These are phyloP conservation scores for Bucco capensis DNA, from an alignment of 2,113 vertebrate genomes.

Conservation along the genomic window DNA sequence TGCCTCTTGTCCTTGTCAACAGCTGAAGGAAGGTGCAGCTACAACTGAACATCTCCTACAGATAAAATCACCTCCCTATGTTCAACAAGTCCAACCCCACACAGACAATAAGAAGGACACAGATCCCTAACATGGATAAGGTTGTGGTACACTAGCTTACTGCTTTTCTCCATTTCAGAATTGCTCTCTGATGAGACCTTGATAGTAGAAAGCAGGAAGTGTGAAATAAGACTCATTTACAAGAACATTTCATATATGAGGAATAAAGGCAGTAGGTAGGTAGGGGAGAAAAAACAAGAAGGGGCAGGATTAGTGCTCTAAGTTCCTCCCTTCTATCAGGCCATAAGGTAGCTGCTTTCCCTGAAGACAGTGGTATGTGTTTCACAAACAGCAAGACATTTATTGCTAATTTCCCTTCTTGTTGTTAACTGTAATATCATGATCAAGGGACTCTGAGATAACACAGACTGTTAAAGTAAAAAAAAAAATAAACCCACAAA, in stretches of 20 bases:
- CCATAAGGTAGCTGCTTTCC: background rate
- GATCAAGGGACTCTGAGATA: background rate
- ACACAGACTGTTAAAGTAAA: background rate
- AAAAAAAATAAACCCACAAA: background rate
- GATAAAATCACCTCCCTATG: background rate
- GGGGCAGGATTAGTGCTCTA: background rate
- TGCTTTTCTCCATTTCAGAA: background rate
- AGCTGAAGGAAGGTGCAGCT: background rate
- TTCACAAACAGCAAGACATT: slow-evolving; percentile 19
- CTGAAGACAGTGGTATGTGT: background rate
- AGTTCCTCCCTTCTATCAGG: background rate
- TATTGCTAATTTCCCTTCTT: slow-evolving; percentile 4
- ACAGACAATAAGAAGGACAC: rapidly evolving
- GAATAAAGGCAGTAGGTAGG: background rate
- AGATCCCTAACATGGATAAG: background rate
- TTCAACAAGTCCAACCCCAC: background rate
- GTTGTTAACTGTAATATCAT: background rate
- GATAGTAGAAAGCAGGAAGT: background rate
- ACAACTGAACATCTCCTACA: background rate
- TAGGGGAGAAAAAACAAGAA: background rate
- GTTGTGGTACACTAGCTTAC: background rate
- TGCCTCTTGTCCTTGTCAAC: background rate
- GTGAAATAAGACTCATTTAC: slow-evolving; percentile 14
- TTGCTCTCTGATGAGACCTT: background rate
- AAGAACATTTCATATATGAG: background rate